Evolutionary conservation across 2,888 invertebrate species (phyloP).

Genomic region (Perizoma affinitatum): DNA sequence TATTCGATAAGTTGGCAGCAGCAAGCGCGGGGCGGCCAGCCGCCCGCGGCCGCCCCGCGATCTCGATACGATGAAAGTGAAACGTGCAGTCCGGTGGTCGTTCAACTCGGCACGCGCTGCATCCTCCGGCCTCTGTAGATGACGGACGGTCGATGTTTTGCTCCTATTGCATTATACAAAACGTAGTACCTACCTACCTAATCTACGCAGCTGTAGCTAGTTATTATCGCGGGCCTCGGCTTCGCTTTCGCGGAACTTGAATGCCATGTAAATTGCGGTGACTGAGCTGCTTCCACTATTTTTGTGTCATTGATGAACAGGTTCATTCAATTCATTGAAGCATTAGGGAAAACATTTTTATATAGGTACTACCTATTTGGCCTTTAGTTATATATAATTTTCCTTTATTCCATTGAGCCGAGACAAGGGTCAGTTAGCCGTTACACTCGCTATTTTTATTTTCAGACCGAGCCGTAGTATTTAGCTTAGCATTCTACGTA

Average conservation of each 20-base stretch:
- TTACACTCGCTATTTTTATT: conserved; percentile 11
- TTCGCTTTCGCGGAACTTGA: conserved; percentile 32
- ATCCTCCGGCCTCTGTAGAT: conserved; percentile 48
- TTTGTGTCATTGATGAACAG: neutral
- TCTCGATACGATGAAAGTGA: conserved; percentile 74
- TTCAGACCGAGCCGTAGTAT: conserved; percentile 3
- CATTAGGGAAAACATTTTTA: conserved; percentile 3
- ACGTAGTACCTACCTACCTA: conserved; percentile 16
- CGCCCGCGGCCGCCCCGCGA: too few relatives aligned
- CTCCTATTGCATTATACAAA: conserved; percentile 50
- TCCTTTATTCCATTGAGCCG: conserved; percentile 14
- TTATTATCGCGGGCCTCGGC: conserved; percentile 3
- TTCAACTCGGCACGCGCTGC: conserved; percentile 83
- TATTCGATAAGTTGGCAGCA: conserved; percentile 45
- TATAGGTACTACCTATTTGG: conserved; percentile 1
- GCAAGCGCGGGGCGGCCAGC: conserved; percentile 49
- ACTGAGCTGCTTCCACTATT: conserved; percentile 19
- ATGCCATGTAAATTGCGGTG: conserved; percentile 32
- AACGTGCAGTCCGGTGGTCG: conserved; percentile 75
- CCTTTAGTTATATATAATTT: conserved; percentile 22
- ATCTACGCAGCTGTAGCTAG: neutral
- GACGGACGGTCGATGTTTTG: conserved; percentile 49
- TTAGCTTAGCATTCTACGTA: neutral
- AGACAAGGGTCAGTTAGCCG: conserved; percentile 13
- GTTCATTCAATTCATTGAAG: conserved; percentile 10